Base-by-base conservation (phyloP, 2,113 vertebrate genomes). In the Lontra canadensis region DNA sequence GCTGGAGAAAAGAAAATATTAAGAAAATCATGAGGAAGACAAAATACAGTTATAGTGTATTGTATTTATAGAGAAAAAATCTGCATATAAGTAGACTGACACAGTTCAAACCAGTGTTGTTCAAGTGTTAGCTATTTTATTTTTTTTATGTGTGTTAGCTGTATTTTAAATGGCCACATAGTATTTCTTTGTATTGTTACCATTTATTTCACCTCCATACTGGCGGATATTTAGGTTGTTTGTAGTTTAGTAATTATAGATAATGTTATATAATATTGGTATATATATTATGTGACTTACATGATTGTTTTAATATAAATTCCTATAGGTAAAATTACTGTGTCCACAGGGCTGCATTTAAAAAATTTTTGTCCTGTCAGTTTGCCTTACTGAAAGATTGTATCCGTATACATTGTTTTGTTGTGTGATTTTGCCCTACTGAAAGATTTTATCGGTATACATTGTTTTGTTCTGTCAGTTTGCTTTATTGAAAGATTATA, bases 141-240 rank as follows among this genome's bases (percentile, higher is more conserved):
- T 52, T 52, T 55, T 18, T 52, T 4, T 5, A 6, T 52, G 52
- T 52, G 42, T 44, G 74, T 76, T 26, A 76, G 3, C 42, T 78
- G 23, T 47, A 74, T 91, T 92, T 94, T 94, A 92, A 67, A 14
- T 96, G 25, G 63, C 26, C 34, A 52, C 36, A 42, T 91, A 42
- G 26, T 95, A 39, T 84, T 95, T 84, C 12, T 78, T 93, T 94
- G 31, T 80, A 14, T 88, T 34, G 65, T 95, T 81, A 42, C 55
- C 17, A 3, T 90, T 84, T 95, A 55, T 88, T 91, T 95, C 34
- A 67, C 31, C 20, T 79, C 26, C 44, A 52, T 83, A 7, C 31
- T 95, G 42, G 20, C 82, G n/a, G 26, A 21, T 88, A 82, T 86
- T 96, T 74, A 39, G 55, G 26, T 82, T 63, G 49, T 86, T 95